phyloP scores from a whole-genome alignment of 2,797 vertebrate species.

The Ctenopoma kingsleyae region DNA sequence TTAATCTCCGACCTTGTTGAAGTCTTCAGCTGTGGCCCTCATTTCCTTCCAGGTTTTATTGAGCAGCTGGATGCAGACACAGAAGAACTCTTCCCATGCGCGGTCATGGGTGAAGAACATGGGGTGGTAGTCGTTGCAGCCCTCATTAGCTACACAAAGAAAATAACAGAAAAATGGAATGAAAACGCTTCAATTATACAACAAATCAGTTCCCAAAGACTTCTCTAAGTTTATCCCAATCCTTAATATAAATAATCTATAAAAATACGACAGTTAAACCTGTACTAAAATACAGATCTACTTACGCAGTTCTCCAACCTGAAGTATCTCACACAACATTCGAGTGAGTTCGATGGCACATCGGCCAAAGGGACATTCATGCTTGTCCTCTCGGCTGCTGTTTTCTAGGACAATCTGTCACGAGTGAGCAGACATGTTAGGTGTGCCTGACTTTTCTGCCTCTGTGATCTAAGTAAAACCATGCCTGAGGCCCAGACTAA shows the following conservation, averaged over 20 bases:
- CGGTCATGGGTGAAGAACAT: constrained; percentile 99
- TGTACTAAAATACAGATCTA: constrained; percentile 42
- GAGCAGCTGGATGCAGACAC: constrained; percentile 96
- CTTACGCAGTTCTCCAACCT: constrained; percentile 97
- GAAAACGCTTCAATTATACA: background rate
- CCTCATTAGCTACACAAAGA: constrained; percentile 91
- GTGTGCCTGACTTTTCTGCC: background rate
- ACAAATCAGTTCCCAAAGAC: background rate
- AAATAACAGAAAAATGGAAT: constrained; percentile 5
- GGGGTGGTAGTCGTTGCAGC: constrained; percentile 97
- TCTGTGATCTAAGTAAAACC: constrained; percentile 3
- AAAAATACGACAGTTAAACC: background rate
- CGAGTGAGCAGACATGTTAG: constrained; percentile 6
- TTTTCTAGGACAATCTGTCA: constrained; percentile 93
- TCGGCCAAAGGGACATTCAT: constrained; percentile 96
- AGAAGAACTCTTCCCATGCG: constrained; percentile 97
- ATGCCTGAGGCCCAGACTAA: constrained; percentile 61
- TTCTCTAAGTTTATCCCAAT: background rate
- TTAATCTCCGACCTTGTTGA: constrained; percentile 91
- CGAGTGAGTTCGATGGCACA: constrained; percentile 97
- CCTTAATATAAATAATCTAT: background rate
- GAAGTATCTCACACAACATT: constrained; percentile 97
- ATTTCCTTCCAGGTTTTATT: constrained; percentile 99
- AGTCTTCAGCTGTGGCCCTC: constrained; percentile 97
- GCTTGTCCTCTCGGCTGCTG: constrained; percentile 97